Evolutionary conservation across 1,140 invertebrate genomes (phyloP).

Genomic region (Drosophila subpulchrella): DNA sequence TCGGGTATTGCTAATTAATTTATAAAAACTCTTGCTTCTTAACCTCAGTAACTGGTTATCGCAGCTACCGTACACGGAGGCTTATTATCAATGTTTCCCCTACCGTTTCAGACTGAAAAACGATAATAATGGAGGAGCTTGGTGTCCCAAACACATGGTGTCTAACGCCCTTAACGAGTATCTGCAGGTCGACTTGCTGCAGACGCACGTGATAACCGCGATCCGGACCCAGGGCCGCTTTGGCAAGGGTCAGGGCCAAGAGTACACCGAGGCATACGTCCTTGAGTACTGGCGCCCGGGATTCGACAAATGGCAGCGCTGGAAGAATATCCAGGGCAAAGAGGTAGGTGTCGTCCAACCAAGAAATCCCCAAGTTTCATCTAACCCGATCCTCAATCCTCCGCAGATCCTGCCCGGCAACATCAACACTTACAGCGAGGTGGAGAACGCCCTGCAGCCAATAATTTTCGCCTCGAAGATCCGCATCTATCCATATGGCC

Average conservation of each 20-base stretch:
- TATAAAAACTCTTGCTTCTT: no score
- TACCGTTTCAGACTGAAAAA: slow-evolving; percentile 90
- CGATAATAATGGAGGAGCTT: slow-evolving; percentile 96
- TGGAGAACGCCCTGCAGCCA: slow-evolving; percentile 91
- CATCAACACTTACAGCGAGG: slow-evolving; percentile 93
- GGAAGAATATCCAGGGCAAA: slow-evolving; percentile 90
- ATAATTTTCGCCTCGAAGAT: slow-evolving; percentile 94
- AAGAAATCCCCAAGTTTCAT: background rate
- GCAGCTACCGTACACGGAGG: no score
- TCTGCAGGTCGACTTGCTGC: slow-evolving; percentile 93
- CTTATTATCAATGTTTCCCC: slow-evolving; percentile 4
- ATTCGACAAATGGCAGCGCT: slow-evolving; percentile 92
- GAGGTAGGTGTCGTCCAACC: slow-evolving; percentile 87
- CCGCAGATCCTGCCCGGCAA: slow-evolving; percentile 93
- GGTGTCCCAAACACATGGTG: slow-evolving; percentile 96
- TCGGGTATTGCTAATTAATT: no score
- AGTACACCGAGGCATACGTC: slow-evolving; percentile 95
- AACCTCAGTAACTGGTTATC: no score
- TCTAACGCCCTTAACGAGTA: slow-evolving; percentile 94
- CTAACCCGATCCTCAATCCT: slow-evolving; percentile 5
- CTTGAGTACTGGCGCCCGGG: slow-evolving; percentile 95
- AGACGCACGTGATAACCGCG: slow-evolving; percentile 92
- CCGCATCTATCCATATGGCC: slow-evolving; percentile 94
- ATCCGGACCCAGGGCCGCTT: slow-evolving; percentile 96
- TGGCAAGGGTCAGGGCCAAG: slow-evolving; percentile 96